Evolutionary conservation across 2,888 invertebrate species (phyloP), one percentile per base, ranked within the genome.

Genomic region (Thera britannica): DNA sequence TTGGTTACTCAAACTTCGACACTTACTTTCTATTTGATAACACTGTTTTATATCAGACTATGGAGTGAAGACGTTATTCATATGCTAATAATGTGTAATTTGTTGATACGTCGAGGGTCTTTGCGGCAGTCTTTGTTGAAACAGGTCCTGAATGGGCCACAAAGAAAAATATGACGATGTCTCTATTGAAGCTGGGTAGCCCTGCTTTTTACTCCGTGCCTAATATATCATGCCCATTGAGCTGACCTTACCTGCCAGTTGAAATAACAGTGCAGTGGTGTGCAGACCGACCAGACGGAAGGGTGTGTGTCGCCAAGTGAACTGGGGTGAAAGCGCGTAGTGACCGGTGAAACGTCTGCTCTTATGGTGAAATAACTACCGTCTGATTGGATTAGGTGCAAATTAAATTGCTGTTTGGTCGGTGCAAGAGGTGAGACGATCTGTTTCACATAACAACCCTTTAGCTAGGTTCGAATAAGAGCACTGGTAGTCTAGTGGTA

Each of bases 71-170:
- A 79, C 77, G 67, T 72, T 73, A 88, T 93, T 93, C 81, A 90
- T 85, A 93, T 93, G 92, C 83, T 84, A 93, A 93, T 93, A 71
- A 80, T 89, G 89, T 93, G 88, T 93, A 93, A 93, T 93, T 93
- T 93, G 92, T 92, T 92, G 90, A 91, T 92, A 86, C 79, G 86
- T 87, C 86, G 90, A 93, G 93, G 93, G 93, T 91, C 86, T 86
- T 92, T 92, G 92, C 87, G 90, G 90, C 90, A 83, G 86, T 84
- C 88, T 87, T 93, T 93, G 88, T 93, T 68, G 66, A 75, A 90
- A 92, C 92, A 86, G 88, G 93, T 91, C 83, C 67, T 83, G 83
- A 86, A 87, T 85, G 77, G 74, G 62, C 72, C 36, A 88, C 83
- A 89, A 89, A 77, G 84, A 84, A 89, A 86, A 90, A 91, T 92